phyloP scores from a whole-genome alignment of 2,797 vertebrate genomes.

The Alosa sapidissima region DNA sequence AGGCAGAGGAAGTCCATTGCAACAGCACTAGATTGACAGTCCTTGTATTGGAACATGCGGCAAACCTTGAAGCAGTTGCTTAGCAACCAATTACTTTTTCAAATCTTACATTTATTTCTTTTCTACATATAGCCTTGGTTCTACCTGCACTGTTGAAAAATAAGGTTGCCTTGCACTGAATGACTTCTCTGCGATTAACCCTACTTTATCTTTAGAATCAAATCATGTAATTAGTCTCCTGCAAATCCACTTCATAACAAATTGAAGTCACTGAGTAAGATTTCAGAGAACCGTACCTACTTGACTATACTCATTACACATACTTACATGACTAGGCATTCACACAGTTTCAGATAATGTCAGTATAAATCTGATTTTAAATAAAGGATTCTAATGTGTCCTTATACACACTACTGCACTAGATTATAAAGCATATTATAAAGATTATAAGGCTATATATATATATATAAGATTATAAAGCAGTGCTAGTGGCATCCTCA shows the following conservation, averaged over 20 bases:
- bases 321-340: background rate
- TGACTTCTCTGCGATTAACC: background rate
- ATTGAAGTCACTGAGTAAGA: background rate
- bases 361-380: background rate
- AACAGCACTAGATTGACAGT: background rate
- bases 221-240: background rate
- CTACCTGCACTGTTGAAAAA: background rate
- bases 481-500: too few species aligned
- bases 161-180: background rate
- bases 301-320: background rate
- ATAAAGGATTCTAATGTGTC: background rate
- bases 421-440: background rate
- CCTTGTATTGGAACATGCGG: slow-evolving; percentile 11
- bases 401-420: background rate
- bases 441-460: too few species aligned
- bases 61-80: slow-evolving; percentile 53
- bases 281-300: background rate
- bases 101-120: background rate
- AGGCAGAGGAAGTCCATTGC: background rate
- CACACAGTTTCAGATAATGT: background rate
- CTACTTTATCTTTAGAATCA: background rate
- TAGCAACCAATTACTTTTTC: slow-evolving; percentile 55
- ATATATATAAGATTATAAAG: too few species aligned
- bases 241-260: background rate
- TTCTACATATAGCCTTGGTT: background rate